phyloP scores from a whole-genome alignment of 2,113 vertebrate species.

The Neopipo cinnamomea region DNA sequence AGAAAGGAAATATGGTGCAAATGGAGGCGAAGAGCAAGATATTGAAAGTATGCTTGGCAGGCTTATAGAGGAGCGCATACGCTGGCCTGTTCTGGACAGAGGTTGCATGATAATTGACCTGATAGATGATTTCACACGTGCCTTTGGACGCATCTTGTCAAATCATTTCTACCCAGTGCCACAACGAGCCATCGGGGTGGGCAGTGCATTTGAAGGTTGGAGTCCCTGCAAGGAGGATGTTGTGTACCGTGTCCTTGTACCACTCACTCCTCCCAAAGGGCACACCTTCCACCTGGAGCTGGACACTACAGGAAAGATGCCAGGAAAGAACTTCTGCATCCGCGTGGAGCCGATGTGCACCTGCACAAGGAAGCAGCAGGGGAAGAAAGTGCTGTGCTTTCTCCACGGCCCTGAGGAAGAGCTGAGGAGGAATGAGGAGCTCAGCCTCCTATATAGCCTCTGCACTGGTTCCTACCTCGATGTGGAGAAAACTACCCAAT shows the following conservation, averaged over 20 bases:
- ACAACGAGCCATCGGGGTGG: not conserved
- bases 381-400: not conserved
- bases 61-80: not conserved
- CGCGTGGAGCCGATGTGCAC: not conserved
- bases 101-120: not conserved
- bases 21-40: too few species aligned
- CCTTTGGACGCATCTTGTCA: too few species aligned
- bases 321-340: not conserved
- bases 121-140: not conserved
- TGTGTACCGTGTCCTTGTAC: not conserved
- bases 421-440: not conserved
- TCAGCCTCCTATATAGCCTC: not conserved
- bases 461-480: not conserved
- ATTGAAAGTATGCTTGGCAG: too few species aligned
- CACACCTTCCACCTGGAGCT: not conserved
- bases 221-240: not conserved
- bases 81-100: not conserved
- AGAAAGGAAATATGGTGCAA: too few species aligned
- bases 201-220: not conserved
- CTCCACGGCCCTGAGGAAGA: not conserved
- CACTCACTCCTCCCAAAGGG: not conserved
- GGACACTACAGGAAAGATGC: too few species aligned
- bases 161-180: not conserved
- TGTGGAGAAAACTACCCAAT: not conserved
- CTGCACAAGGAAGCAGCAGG: not conserved